Evolutionary conservation across 2,888 invertebrate genomes (phyloP).

Genomic region (Vannuccia rotundouncinata): DNA sequence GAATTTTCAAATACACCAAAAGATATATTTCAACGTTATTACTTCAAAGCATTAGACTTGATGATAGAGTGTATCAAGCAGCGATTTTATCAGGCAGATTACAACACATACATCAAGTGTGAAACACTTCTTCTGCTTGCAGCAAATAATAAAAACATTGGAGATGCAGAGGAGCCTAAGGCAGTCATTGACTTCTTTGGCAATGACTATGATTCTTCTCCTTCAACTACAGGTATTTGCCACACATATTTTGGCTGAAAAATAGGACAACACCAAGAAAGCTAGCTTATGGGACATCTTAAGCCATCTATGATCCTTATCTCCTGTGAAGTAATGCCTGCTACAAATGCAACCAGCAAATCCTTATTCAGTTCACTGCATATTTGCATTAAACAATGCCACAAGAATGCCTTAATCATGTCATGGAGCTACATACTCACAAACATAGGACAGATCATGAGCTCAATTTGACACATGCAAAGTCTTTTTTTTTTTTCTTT

Average conservation of each 20-base stretch:
- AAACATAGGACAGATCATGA: neutral
- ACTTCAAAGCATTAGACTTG: conserved; percentile 11
- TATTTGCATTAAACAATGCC: neutral
- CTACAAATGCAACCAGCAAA: conserved; percentile 15
- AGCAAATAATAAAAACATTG: conserved; percentile 7
- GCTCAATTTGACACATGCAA: neutral
- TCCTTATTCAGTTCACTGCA: neutral
- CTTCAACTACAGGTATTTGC: conserved; percentile 5
- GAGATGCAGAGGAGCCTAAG: neutral
- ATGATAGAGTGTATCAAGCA: conserved; percentile 17
- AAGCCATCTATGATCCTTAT: conserved; percentile 11
- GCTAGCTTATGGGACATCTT: neutral
- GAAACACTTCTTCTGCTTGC: conserved; percentile 16
- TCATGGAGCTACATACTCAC: neutral
- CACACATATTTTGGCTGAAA: conserved; percentile 5
- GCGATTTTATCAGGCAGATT: conserved; percentile 14
- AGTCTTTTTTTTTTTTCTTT: too few relatives aligned
- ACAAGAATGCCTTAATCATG: neutral
- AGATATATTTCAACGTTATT: conserved; percentile 1
- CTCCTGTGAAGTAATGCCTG: conserved; percentile 4
- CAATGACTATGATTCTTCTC: conserved; percentile 21
- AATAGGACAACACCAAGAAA: conserved; percentile 23
- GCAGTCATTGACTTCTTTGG: conserved; percentile 7
- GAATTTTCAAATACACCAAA: neutral
- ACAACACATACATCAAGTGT: conserved; percentile 4